Percentiles rank a stretch among this genome's conserved stretches.
phyloP scores from a whole-genome alignment of 2,888 invertebrate genomes.

The Synergus itoensis region DNA sequence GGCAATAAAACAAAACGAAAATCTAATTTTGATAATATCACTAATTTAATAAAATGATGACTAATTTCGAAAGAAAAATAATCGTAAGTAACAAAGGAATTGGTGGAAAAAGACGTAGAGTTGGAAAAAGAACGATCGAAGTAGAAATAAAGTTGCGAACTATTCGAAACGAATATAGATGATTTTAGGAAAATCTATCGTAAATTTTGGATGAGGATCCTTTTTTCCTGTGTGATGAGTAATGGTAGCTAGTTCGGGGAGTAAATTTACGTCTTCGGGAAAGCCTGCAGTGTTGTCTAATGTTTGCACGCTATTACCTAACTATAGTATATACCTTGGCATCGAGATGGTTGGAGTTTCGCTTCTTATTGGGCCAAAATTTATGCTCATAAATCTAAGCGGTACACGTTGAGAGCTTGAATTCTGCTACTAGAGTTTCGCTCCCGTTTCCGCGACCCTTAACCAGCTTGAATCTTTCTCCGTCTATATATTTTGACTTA shows the following conservation, averaged over 20 bases:
- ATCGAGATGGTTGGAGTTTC: conserved; percentile 57
- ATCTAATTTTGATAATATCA: too few relatives aligned
- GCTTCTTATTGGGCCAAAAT: conserved; percentile 65
- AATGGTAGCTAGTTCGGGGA: conserved; percentile 36
- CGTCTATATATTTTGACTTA: conserved; percentile 52
- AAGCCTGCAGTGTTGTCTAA: conserved; percentile 37
- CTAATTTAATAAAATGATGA: too few relatives aligned
- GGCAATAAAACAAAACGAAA: too few relatives aligned
- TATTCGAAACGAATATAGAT: not conserved
- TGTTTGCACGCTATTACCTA: conserved; percentile 40
- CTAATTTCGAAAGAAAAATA: too few relatives aligned
- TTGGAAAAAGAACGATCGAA: not conserved
- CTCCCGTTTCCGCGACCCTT: conserved; percentile 33
- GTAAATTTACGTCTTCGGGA: conserved; percentile 41
- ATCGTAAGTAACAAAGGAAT: not conserved
- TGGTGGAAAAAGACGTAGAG: not conserved
- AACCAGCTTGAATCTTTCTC: conserved; percentile 49
- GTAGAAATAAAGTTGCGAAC: not conserved
- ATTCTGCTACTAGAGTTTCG: conserved; percentile 66
- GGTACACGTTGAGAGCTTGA: conserved; percentile 68
- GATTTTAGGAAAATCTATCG: not conserved
- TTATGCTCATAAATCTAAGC: conserved; percentile 69
- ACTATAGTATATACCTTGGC: conserved; percentile 39
- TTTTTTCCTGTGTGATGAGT: conserved; percentile 26
- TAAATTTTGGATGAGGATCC: not conserved